Evolutionary conservation across 2,113 vertebrate genomes (phyloP).

Genomic region (Nyctereutes procyonoides): DNA sequence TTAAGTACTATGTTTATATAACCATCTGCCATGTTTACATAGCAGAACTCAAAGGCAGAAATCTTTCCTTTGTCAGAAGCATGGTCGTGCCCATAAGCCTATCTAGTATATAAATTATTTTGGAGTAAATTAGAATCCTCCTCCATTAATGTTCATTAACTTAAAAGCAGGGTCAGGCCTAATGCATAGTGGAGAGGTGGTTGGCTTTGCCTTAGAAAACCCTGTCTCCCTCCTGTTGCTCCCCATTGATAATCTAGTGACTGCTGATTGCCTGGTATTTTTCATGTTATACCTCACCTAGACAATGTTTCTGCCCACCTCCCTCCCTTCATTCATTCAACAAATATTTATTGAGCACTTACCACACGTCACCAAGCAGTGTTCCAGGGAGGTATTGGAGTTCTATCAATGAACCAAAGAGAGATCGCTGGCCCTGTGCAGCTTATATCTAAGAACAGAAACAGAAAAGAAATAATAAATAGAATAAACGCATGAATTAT

Average conservation of each 20-base stretch:
- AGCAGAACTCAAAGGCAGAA: constrained; percentile 71
- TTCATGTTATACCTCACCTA: not conserved
- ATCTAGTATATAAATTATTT: constrained; percentile 75
- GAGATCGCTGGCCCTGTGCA: not conserved
- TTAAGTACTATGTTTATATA: constrained; percentile 78
- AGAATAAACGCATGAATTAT: not conserved
- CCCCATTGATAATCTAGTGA: not conserved
- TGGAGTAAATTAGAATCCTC: constrained; percentile 70
- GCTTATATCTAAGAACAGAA: not conserved
- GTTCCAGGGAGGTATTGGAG: not conserved
- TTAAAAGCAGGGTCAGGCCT: constrained; percentile 38
- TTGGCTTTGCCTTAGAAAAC: constrained; percentile 37
- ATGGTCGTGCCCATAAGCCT: constrained; percentile 31
- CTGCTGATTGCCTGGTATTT: not conserved
- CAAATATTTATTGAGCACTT: not conserved
- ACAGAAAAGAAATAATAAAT: not conserved
- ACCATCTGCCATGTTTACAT: constrained; percentile 76
- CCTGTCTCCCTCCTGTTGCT: not conserved
- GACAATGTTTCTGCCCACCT: not conserved
- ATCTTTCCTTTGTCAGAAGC: constrained; percentile 67
- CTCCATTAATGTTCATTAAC: constrained; percentile 60
- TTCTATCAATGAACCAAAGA: not conserved
- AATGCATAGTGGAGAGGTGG: constrained; percentile 8
- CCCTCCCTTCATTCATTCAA: not conserved
- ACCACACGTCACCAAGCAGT: not conserved